phyloP scores from a whole-genome alignment of 2,888 invertebrate species.

The Calameuta pallipes region DNA sequence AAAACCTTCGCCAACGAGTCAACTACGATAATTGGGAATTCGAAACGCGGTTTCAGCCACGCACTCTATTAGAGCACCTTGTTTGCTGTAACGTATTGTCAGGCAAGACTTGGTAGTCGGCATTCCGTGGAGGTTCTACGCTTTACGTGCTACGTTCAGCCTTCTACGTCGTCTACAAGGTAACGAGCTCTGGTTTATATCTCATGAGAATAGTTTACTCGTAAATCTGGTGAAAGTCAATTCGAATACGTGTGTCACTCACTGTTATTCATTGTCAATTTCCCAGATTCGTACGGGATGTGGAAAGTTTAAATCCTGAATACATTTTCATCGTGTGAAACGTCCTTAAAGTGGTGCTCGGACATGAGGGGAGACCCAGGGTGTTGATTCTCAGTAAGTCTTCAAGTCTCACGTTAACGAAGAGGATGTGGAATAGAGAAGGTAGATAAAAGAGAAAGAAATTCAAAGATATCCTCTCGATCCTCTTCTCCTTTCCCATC shows the following conservation, averaged over 20 bases:
- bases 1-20: background rate
- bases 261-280: background rate
- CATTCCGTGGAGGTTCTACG: background rate
- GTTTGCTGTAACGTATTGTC: background rate
- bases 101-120: background rate
- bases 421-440: background rate
- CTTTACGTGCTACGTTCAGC: background rate
- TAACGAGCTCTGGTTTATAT: background rate
- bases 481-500: constrained; percentile 20
- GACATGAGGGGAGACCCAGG: background rate
- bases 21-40: background rate
- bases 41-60: background rate
- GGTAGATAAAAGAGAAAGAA: constrained; percentile 3
- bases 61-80: background rate
- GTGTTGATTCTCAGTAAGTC: background rate
- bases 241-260: background rate
- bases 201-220: background rate
- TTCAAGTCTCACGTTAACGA: constrained; percentile 9
- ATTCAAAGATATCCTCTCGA: constrained; percentile 6
- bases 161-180: background rate
- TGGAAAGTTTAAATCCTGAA: background rate
- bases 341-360: background rate
- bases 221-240: background rate
- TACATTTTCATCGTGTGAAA: background rate
- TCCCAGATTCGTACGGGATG: background rate